phyloP scores from a whole-genome alignment of 1,140 invertebrate genomes.

The Eumeta japonica region DNA sequence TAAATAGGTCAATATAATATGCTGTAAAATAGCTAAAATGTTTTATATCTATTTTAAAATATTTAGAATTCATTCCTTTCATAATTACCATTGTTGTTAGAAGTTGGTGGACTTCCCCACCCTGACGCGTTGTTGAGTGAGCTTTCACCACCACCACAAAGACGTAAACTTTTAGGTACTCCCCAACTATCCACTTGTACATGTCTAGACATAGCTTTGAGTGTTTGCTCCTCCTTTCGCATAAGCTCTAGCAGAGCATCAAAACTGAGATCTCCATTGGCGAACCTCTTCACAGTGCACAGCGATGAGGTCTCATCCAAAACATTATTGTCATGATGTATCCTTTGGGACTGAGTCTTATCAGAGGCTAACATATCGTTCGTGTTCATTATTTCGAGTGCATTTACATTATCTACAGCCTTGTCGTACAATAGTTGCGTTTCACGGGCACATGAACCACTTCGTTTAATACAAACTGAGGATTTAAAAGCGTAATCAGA shows the following conservation, averaged over 20 bases:
- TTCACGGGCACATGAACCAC: slow-evolving; percentile 43
- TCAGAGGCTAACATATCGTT: slow-evolving; percentile 45
- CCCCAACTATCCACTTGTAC: slow-evolving; percentile 58
- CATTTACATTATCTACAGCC: slow-evolving; percentile 43
- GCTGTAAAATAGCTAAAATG: too few relatives aligned
- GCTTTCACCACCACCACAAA: slow-evolving; percentile 76
- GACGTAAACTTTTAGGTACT: slow-evolving; percentile 59
- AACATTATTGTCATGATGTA: slow-evolving; percentile 51
- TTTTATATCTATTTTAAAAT: too few relatives aligned
- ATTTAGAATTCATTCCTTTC: too few relatives aligned
- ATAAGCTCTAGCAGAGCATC: slow-evolving; percentile 45
- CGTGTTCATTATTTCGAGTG: slow-evolving; percentile 2
- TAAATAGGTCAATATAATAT: too few relatives aligned
- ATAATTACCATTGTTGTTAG: slow-evolving; percentile 59
- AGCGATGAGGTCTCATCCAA: slow-evolving; percentile 24
- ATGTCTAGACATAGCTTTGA: slow-evolving; percentile 25
- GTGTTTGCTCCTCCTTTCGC: slow-evolving; percentile 30
- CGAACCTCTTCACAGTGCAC: slow-evolving; percentile 28
- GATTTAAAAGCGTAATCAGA: slow-evolving; percentile 61
- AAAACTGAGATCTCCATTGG: slow-evolving; percentile 45
- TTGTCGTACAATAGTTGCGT: slow-evolving; percentile 47
- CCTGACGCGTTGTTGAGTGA: slow-evolving; percentile 72
- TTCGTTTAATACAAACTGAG: slow-evolving; percentile 57
- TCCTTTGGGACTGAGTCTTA: slow-evolving; percentile 34
- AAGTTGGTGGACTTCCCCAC: slow-evolving; percentile 71